A percentile compares a stretch with the other conserved stretches of the same genome.
Conservation (phyloP, 2,113 vertebrate genomes). For the Pao palembangensis region DNA sequence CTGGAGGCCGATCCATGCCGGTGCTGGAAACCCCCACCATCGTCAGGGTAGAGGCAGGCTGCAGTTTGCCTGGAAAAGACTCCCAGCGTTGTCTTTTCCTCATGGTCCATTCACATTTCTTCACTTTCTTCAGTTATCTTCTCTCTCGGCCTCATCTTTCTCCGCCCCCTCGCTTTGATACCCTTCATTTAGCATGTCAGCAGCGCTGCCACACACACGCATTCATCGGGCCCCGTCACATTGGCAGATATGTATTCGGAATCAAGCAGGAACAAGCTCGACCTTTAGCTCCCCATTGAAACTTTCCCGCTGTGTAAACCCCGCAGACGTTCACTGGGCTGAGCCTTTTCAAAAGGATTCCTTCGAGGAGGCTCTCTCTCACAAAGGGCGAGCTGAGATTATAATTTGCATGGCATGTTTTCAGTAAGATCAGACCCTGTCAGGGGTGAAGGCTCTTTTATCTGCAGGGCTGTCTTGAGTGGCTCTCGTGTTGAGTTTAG, state of each 20-base stretch:
- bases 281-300: conserved; percentile 41
- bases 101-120: background rate
- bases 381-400: conserved; percentile 41
- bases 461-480: conserved; percentile 52
- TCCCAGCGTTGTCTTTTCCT: background rate
- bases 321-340: conserved; percentile 41
- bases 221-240: conserved; percentile 46
- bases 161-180: conserved; percentile 56
- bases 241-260: conserved; percentile 45
- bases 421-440: conserved; percentile 53
- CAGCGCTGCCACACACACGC: conserved; percentile 55
- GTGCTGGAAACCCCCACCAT: background rate
- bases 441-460: conserved; percentile 58
- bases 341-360: conserved; percentile 57
- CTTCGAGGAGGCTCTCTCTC: conserved; percentile 30
- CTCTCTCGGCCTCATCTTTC: conserved; percentile 19
- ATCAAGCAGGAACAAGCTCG: conserved; percentile 64
- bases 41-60: too few species aligned
- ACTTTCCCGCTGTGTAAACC: conserved; percentile 53
- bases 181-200: conserved; percentile 68
- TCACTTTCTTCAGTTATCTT: background rate
- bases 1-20: conserved; percentile 13
- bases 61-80: conserved; percentile 1
- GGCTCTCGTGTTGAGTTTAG: conserved; percentile 43
- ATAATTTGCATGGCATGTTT: conserved; percentile 48